Conservation (phyloP, 2,113 vertebrate species). For the Siphamia tubifer region DNA sequence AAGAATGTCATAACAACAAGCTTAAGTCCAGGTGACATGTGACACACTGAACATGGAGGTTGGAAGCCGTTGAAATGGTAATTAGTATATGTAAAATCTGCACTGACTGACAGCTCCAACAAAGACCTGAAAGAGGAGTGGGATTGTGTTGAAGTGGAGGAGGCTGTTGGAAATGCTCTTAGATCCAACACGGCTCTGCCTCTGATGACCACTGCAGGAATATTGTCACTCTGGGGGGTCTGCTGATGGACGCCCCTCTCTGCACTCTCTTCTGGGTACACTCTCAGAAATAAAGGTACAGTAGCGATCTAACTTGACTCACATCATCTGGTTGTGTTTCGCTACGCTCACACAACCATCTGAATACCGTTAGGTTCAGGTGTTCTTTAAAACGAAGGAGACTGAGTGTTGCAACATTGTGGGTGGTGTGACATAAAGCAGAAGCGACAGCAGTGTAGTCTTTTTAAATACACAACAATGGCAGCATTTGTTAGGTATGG, state of each 20-base stretch:
- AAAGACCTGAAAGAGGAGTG: slow-evolving; percentile 66
- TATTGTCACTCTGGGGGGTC: slow-evolving; percentile 82
- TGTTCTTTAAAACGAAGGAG: too few species aligned
- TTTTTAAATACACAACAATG: too few species aligned
- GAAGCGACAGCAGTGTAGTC: too few species aligned
- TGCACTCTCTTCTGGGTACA: too few species aligned
- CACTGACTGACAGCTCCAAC: slow-evolving; percentile 80
- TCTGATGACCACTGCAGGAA: slow-evolving; percentile 39
- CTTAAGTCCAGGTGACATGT: slow-evolving; percentile 69
- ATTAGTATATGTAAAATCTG: slow-evolving; percentile 56
- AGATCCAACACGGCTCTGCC: slow-evolving; percentile 44
- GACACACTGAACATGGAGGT: slow-evolving; percentile 47
- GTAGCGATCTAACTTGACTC: too few species aligned
- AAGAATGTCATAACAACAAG: slow-evolving; percentile 71
- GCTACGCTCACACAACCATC: too few species aligned
- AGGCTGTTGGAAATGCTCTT: slow-evolving; percentile 42
- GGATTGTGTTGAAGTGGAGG: slow-evolving; percentile 36
- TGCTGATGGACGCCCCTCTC: slow-evolving; percentile 75
- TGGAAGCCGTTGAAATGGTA: slow-evolving; percentile 63
- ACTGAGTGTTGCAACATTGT: too few species aligned
- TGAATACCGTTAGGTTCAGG: too few species aligned
- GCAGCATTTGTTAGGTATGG: too few species aligned
- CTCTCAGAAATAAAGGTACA: too few species aligned
- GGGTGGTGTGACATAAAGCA: too few species aligned
- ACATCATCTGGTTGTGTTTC: too few species aligned